A percentile compares a stretch with the other conserved stretches of the same genome.
Conservation (phyloP, 1,140 invertebrate species). For the Zaprionus taronus region DNA sequence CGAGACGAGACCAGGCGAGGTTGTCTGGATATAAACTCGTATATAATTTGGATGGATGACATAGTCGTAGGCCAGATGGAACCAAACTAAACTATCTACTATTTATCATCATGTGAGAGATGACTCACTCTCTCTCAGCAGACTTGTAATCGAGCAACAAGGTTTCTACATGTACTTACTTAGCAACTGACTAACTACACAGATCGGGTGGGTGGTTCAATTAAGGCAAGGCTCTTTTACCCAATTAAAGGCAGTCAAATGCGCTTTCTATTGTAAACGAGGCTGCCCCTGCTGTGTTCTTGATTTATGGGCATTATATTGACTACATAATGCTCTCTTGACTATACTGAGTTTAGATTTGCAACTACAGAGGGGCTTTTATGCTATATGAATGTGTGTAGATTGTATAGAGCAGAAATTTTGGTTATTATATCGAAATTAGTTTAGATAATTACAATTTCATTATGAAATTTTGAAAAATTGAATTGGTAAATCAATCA, state of each 20-base stretch:
- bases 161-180: slow-evolving; percentile 8
- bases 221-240: slow-evolving; percentile 39
- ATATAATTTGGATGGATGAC: slow-evolving; percentile 63
- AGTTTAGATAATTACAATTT: no score
- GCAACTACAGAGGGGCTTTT: background rate
- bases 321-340: background rate
- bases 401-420: no score
- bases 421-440: no score
- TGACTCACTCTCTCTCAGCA: slow-evolving; percentile 19
- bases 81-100: slow-evolving; percentile 4
- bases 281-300: background rate
- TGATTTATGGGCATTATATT: slow-evolving; percentile 1
- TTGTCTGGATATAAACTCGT: slow-evolving; percentile 11
- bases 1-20: slow-evolving; percentile 18
- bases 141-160: slow-evolving; percentile 28
- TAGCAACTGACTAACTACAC: slow-evolving; percentile 15
- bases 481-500: no score
- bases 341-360: background rate
- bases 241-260: slow-evolving; percentile 26
- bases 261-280: background rate
- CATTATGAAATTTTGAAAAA: no score
- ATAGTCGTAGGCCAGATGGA: slow-evolving; percentile 21
- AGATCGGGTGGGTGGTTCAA: slow-evolving; percentile 30
- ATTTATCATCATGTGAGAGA: background rate
- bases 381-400: background rate